Evolutionary conservation across 2,113 vertebrate species (phyloP), one percentile per base, ranked within the genome.

Genomic region (Eupsittula cactorum): DNA sequence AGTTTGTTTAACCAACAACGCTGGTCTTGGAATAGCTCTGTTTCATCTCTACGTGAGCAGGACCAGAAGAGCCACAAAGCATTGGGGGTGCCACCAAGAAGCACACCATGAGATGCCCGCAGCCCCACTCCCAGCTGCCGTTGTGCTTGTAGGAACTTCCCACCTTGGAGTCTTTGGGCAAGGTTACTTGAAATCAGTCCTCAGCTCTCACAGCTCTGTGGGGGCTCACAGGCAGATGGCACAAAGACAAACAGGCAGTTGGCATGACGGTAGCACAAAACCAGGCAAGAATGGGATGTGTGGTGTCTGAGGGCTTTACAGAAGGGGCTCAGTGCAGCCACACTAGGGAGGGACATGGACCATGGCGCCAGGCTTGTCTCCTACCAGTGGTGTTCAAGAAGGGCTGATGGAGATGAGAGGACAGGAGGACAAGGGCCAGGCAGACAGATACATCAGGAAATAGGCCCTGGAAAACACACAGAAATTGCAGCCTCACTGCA

Each of bases 61-160:
- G 65, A n/a, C 13, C 80, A 88, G 28, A 70, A 70, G 33, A 70
- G 44, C 28, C 49, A 86, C 29, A 19, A 75, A 52, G 42, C 31
- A 42, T 23, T 52, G 62, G 29, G 88, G 79, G 15, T 84, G 49
- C 39, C 35, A 46, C 33, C 87, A 83, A 19, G 11, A 88, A 19
- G 11, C 21, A 64, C 86, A 0, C n/a, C 20, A 20, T 0, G 4
- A 29, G 24, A 20, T 49, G 2, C 14, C 15, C 23, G 8, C 44
- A 41, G 35, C 28, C 33, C 64, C 2, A 1, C 10, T 75, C 70
- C 55, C 4, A 0, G 13, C 5, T 73, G 28, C 23, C 15, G 3
- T 20, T 31, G 25, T 39, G 53, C 41, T 64, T 2, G 2, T 16
- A 57, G 49, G 33, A 90, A n/a, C 9, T 33, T 81, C 44, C n/a